Percentiles rank a stretch among this genome's conserved stretches.
Evolutionary conservation across 2,797 vertebrate genomes (phyloP).

Genomic region (Varecia variegata): DNA sequence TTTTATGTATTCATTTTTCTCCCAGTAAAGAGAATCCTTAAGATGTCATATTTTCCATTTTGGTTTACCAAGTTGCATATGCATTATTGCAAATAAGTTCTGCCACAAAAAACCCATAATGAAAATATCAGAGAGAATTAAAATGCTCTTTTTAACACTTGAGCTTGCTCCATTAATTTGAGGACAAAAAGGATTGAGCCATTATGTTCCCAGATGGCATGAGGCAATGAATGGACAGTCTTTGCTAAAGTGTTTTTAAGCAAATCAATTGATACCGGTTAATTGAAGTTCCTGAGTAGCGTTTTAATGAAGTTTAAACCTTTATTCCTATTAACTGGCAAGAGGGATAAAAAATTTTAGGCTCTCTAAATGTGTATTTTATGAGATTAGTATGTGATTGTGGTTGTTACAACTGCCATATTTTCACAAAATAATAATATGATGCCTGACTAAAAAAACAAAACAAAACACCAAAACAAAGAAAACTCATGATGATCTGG

Average conservation of each 20-base stretch:
- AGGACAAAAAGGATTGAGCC: constrained; percentile 79
- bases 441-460: neutral
- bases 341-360: constrained; percentile 70
- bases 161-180: constrained; percentile 82
- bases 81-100: constrained; percentile 83
- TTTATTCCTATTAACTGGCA: constrained; percentile 77
- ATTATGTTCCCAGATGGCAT: constrained; percentile 73
- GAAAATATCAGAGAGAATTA: constrained; percentile 83
- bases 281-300: constrained; percentile 78
- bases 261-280: constrained; percentile 72
- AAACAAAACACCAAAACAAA: neutral
- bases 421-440: neutral
- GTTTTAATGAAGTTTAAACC: constrained; percentile 80
- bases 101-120: constrained; percentile 81
- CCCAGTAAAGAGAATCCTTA: constrained; percentile 79
- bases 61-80: constrained; percentile 79
- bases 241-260: constrained; percentile 67
- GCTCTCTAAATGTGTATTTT: neutral
- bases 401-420: neutral
- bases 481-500: neutral
- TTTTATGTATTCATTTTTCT: constrained; percentile 76
- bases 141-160: constrained; percentile 78
- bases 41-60: constrained; percentile 79
- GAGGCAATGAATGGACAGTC: constrained; percentile 69
- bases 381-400: neutral